phyloP scores from a whole-genome alignment of 2,888 invertebrate species.

The Kuschelorhynchus macadamiae region DNA sequence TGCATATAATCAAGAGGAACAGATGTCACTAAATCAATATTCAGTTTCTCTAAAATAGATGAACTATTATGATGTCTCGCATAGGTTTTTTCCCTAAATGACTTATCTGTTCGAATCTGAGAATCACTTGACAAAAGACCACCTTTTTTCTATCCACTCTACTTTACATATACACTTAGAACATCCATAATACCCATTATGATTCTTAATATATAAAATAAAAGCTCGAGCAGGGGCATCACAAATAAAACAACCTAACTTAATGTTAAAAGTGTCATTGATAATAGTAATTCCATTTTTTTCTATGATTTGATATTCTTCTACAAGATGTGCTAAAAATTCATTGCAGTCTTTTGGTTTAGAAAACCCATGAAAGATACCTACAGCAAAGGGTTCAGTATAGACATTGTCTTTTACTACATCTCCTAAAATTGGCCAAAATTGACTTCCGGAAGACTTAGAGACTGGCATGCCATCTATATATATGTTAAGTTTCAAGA shows the following conservation, averaged over 20 bases:
- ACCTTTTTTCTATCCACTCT: slow-evolving; percentile 10
- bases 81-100: slow-evolving; percentile 13
- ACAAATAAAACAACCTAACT: slow-evolving; percentile 31
- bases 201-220: slow-evolving; percentile 30
- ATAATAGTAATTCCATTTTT: slow-evolving; percentile 32
- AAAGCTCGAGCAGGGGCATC: slow-evolving; percentile 36
- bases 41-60: slow-evolving; percentile 19
- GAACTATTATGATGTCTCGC: slow-evolving; percentile 18
- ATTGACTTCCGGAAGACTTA: slow-evolving; percentile 10
- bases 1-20: slow-evolving; percentile 26
- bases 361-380: slow-evolving; percentile 37
- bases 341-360: slow-evolving; percentile 27
- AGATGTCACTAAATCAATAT: slow-evolving; percentile 12
- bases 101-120: slow-evolving; percentile 12
- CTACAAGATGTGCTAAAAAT: slow-evolving; percentile 35
- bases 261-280: slow-evolving; percentile 15
- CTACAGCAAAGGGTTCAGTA: slow-evolving; percentile 12
- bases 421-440: slow-evolving; percentile 10
- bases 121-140: slow-evolving; percentile 12
- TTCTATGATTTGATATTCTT: slow-evolving; percentile 26
- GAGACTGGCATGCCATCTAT: slow-evolving; percentile 7
- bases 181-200: slow-evolving; percentile 39
- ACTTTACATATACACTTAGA: slow-evolving; percentile 34
- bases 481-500: background rate
- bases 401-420: background rate